phyloP scores from a whole-genome alignment of 1,140 invertebrate species.

The Bombus sylvicola region DNA sequence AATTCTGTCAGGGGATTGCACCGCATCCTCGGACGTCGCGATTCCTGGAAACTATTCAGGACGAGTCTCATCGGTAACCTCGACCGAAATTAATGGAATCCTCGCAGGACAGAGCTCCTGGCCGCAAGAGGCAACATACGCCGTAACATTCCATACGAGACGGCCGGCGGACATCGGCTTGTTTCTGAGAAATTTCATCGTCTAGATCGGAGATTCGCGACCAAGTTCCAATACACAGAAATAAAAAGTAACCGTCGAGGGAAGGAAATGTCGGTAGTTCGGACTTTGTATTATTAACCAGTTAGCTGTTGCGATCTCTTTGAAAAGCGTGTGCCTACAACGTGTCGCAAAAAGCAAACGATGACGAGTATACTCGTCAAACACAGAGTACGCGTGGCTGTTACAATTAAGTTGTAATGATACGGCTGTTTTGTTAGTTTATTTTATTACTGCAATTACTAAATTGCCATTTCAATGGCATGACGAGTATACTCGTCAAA shows the following conservation, averaged over 20 bases:
- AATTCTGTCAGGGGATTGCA: neutral
- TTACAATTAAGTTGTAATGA: too few species aligned
- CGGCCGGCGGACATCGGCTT: neutral
- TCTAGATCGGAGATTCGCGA: neutral
- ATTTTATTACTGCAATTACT: too few species aligned
- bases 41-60: constrained; percentile 57
- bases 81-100: constrained; percentile 61
- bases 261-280: neutral
- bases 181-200: neutral
- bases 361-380: too few species aligned
- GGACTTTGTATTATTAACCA: too few species aligned
- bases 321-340: too few species aligned
- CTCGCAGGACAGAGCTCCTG: constrained; percentile 27
- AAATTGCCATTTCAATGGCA: too few species aligned
- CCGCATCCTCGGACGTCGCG: constrained; percentile 12
- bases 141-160: constrained; percentile 8
- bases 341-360: too few species aligned
- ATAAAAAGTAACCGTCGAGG: neutral
- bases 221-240: neutral
- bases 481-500: too few species aligned
- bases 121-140: constrained; percentile 13
- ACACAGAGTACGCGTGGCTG: too few species aligned
- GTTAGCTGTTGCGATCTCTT: too few species aligned
- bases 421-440: too few species aligned
- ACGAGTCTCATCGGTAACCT: constrained; percentile 49